These are phyloP conservation scores for Garra rufa DNA, from an alignment of 2,113 vertebrate species.

Conservation along the genomic window DNA sequence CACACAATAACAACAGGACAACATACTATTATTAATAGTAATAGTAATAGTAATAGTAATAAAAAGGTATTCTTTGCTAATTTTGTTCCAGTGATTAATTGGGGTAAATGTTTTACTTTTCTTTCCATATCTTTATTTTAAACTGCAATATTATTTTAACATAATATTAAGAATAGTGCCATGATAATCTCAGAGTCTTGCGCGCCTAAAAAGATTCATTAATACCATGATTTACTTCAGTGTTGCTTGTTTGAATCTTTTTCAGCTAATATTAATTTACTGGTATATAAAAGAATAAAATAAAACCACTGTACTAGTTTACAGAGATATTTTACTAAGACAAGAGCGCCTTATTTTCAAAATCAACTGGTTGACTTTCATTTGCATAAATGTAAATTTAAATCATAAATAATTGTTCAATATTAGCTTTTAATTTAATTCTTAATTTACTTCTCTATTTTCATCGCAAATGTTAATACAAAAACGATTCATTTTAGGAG, in stretches of 20 bases:
- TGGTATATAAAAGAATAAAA: neutral
- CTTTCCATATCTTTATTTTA: neutral
- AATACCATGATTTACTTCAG: neutral
- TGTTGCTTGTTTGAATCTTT: neutral
- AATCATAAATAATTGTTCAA: neutral
- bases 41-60: too few relatives aligned
- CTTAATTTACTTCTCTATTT: neutral
- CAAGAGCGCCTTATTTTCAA: neutral
- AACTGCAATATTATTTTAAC: neutral
- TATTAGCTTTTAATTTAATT: neutral
- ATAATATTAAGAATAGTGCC: neutral
- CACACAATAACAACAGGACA: neutral
- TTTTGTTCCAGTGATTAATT: neutral
- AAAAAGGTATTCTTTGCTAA: neutral
- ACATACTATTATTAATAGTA: neutral
- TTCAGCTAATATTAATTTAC: neutral
- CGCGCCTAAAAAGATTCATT: neutral
- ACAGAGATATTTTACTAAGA: neutral
- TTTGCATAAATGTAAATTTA: neutral
- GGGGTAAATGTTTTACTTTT: neutral
- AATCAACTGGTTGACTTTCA: neutral
- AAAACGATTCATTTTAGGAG: neutral
- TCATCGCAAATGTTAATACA: neutral
- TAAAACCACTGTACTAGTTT: neutral
- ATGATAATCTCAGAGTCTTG: neutral